phyloP scores from a whole-genome alignment of 1,140 invertebrate genomes.

The Mya arenaria region DNA sequence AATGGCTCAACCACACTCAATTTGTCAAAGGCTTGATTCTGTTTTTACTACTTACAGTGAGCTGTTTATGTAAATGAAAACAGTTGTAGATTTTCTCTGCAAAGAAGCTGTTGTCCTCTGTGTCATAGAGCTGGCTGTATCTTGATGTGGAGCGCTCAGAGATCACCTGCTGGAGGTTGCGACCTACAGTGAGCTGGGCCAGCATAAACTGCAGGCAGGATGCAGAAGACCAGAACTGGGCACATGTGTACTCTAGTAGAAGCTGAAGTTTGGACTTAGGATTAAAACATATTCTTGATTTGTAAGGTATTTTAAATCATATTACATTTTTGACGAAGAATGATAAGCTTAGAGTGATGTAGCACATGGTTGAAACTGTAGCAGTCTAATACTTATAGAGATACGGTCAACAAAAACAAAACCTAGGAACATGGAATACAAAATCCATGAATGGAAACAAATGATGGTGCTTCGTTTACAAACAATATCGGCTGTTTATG shows the following conservation, averaged over 20 bases:
- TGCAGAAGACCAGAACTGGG: not conserved
- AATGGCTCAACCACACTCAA: no score
- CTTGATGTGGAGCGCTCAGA: not conserved
- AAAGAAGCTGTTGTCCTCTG: conserved; percentile 64
- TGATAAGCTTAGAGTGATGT: no score
- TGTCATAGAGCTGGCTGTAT: conserved; percentile 60
- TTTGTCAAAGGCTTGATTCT: no score
- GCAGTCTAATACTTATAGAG: no score
- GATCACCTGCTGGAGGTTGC: not conserved
- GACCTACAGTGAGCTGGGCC: not conserved
- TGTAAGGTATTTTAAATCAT: no score
- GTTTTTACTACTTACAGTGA: conserved; percentile 52
- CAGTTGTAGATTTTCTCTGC: conserved; percentile 54
- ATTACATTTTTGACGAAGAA: no score
- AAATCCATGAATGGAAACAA: no score
- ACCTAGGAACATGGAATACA: no score
- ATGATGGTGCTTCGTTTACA: no score
- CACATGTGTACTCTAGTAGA: conserved; percentile 23
- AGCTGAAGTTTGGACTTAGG: not conserved
- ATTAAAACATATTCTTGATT: not conserved
- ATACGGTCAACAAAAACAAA: no score
- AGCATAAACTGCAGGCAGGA: conserved; percentile 17
- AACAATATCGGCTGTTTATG: no score
- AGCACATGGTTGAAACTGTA: no score
- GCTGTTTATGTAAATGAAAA: conserved; percentile 28